Evolutionary conservation across 1,140 invertebrate genomes (phyloP).

Genomic region (Temnothorax curvispinosus): DNA sequence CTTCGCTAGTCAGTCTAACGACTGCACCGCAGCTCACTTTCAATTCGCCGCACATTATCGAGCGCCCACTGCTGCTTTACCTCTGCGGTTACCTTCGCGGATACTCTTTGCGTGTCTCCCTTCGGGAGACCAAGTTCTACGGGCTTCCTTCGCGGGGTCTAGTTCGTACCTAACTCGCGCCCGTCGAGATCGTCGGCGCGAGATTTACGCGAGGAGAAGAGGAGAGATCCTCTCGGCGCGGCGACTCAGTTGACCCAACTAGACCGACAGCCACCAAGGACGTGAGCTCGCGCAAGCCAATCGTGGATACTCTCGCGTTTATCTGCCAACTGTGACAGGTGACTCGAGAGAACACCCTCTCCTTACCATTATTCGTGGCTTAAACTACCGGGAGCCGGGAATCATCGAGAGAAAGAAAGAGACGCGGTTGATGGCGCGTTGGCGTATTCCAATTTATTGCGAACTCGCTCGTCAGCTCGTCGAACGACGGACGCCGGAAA

Average conservation of each 20-base stretch:
- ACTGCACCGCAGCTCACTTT: slow-evolving; percentile 63
- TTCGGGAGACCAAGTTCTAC: neutral
- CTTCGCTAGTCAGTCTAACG: slow-evolving; percentile 60
- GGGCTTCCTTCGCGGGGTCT: neutral
- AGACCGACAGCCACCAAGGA: slow-evolving; percentile 62
- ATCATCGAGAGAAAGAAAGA: slow-evolving; percentile 36
- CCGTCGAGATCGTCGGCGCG: slow-evolving; percentile 48
- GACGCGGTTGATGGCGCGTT: slow-evolving; percentile 54
- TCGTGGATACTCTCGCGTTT: slow-evolving; percentile 46
- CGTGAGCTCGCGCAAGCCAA: slow-evolving; percentile 40
- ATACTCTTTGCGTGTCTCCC: neutral
- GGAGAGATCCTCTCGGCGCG: slow-evolving; percentile 14
- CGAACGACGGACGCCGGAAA: slow-evolving; percentile 34
- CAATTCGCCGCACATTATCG: slow-evolving; percentile 70
- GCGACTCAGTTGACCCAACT: slow-evolving; percentile 44
- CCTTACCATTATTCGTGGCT: slow-evolving; percentile 55
- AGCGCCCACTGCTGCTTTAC: slow-evolving; percentile 13
- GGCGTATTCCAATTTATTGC: slow-evolving; percentile 81
- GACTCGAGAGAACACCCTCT: slow-evolving; percentile 73
- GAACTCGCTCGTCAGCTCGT: slow-evolving; percentile 69
- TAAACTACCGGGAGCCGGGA: neutral
- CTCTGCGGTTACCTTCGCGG: neutral
- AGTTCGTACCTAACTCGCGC: neutral
- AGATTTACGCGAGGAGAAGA: slow-evolving; percentile 61
- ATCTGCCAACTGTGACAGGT: slow-evolving; percentile 66